Evolutionary conservation across 2,888 invertebrate genomes (phyloP).

Genomic region (Drosophila macrothrix): DNA sequence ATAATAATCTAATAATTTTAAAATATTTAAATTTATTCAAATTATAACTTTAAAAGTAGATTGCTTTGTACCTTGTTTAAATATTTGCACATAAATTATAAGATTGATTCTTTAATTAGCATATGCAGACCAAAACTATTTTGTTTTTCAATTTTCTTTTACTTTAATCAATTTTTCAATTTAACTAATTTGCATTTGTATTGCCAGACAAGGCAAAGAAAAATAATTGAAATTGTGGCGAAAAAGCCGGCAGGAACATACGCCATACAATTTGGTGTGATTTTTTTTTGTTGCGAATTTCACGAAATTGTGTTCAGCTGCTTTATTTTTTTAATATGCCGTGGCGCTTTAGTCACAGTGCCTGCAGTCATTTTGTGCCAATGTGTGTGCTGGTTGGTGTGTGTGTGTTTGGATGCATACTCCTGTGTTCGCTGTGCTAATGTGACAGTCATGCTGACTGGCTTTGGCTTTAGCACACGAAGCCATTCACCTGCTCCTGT

Average conservation of each 20-base stretch:
- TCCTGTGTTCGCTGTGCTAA: constrained; percentile 65
- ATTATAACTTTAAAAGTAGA: neutral
- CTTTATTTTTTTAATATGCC: constrained; percentile 69
- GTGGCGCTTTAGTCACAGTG: constrained; percentile 68
- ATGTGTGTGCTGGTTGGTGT: constrained; percentile 10
- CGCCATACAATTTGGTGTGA: constrained; percentile 43
- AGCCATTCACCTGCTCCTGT: constrained; percentile 57
- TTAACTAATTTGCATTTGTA: constrained; percentile 20
- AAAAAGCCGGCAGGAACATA: constrained; percentile 43
- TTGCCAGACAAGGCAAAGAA: constrained; percentile 23
- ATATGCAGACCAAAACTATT: neutral
- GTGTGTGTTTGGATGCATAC: constrained; percentile 29
- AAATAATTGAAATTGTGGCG: constrained; percentile 52
- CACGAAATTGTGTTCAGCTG: constrained; percentile 27
- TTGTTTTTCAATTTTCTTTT: neutral
- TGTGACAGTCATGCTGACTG: constrained; percentile 79
- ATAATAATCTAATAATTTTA: neutral
- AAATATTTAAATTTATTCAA: neutral
- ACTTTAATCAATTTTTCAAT: constrained; percentile 12
- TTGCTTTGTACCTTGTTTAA: neutral
- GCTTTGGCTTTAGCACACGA: constrained; percentile 61
- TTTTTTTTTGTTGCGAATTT: constrained; percentile 10
- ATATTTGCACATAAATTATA: neutral
- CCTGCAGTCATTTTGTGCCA: constrained; percentile 69
- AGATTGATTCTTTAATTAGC: neutral